A percentile compares a stretch with the other conserved stretches of the same genome.
Evolutionary conservation across 2,113 vertebrate genomes (phyloP).

Genomic region (Sebastes schlegelii): DNA sequence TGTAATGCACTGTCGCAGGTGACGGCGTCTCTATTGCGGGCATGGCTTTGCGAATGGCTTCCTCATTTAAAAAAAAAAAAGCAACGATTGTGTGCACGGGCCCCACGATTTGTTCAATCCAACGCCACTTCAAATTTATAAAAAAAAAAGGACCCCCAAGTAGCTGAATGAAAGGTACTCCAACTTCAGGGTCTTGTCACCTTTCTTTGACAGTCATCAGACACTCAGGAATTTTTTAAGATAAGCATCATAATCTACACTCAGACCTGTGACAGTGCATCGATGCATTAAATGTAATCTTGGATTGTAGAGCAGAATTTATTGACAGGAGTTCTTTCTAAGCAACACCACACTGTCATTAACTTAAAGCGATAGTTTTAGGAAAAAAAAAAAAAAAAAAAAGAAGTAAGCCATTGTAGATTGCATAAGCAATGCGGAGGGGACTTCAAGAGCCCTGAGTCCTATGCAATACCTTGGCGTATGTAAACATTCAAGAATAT

Average conservation of each 20-base stretch:
- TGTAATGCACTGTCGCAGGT: slow-evolving; percentile 62
- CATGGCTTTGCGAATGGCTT: slow-evolving; percentile 60
- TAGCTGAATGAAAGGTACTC: slow-evolving; percentile 50
- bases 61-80: slow-evolving; percentile 19
- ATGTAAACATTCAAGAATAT: slow-evolving; percentile 75
- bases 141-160: not conserved
- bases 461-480: slow-evolving; percentile 80
- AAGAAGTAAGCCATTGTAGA: slow-evolving; percentile 66
- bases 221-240: slow-evolving; percentile 83
- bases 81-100: slow-evolving; percentile 26
- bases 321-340: slow-evolving; percentile 49
- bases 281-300: slow-evolving; percentile 67
- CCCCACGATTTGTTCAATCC: slow-evolving; percentile 23
- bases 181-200: slow-evolving; percentile 68
- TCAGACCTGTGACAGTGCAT: slow-evolving; percentile 78
- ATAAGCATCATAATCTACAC: slow-evolving; percentile 57
- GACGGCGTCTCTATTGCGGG: slow-evolving; percentile 39
- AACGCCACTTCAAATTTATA: slow-evolving; percentile 12
- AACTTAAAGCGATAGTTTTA: slow-evolving; percentile 65
- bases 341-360: slow-evolving; percentile 60
- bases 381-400: not conserved
- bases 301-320: slow-evolving; percentile 66
- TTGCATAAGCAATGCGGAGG: slow-evolving; percentile 73
- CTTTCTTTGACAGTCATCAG: slow-evolving; percentile 71
- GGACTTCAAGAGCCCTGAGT: slow-evolving; percentile 60